phyloP scores from a whole-genome alignment of 2,113 vertebrate genomes.

The Cynoglossus semilaevis region DNA sequence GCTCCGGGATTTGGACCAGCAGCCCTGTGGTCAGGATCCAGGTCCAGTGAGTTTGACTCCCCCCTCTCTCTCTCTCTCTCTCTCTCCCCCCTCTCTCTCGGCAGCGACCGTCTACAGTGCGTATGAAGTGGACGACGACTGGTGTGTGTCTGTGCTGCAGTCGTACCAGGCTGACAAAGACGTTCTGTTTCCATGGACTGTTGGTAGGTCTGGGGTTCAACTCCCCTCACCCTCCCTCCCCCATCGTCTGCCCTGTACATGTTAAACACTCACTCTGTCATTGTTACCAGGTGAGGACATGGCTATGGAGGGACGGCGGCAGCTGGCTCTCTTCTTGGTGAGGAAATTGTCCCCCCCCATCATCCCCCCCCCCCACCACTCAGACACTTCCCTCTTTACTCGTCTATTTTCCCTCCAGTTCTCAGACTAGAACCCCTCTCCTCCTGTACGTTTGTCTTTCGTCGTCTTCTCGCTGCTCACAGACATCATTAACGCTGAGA shows the following conservation, averaged over 20 bases:
- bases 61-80: no score
- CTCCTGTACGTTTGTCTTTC: not conserved
- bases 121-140: constrained; percentile 87
- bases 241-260: no score
- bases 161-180: constrained; percentile 83
- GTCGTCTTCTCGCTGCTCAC: constrained; percentile 25
- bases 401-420: not conserved
- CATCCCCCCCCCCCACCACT: not conserved
- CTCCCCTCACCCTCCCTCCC: constrained; percentile 10
- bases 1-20: no score
- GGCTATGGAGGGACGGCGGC: constrained; percentile 75
- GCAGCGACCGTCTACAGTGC: constrained; percentile 81
- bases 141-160: constrained; percentile 86
- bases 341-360: constrained; percentile 41
- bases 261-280: not conserved
- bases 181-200: constrained; percentile 83
- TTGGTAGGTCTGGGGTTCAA: constrained; percentile 75
- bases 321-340: constrained; percentile 86
- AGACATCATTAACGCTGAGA: constrained; percentile 59
- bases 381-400: not conserved
- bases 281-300: constrained; percentile 83
- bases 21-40: no score
- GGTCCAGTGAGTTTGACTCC: no score
- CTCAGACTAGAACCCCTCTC: constrained; percentile 19
- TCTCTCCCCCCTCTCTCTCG: not conserved